Evolutionary conservation across 2,888 invertebrate species (phyloP).

Genomic region (Lordiphosa fenestrarum): DNA sequence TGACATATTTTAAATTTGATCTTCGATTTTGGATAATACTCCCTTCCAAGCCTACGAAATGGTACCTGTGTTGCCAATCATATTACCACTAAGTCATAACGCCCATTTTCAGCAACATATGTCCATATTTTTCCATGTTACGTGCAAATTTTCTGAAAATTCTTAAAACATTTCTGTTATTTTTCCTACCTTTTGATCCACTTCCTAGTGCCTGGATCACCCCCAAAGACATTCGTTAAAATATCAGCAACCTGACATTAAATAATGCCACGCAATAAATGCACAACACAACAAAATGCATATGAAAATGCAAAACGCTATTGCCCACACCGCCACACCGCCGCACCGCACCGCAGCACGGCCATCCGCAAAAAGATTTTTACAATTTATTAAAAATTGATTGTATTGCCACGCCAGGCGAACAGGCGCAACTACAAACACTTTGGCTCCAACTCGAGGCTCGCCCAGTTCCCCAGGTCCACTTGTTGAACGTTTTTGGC

Average conservation of each 20-base stretch:
- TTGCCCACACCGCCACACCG: constrained; percentile 33
- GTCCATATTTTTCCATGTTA: too few species aligned
- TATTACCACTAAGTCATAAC: too few species aligned
- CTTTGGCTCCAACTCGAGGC: constrained; percentile 29
- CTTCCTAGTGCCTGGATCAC: background rate
- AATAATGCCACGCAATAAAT: constrained; percentile 65
- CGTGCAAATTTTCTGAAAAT: too few species aligned
- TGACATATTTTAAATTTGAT: too few species aligned
- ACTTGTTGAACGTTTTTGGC: constrained; percentile 62
- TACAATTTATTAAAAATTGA: constrained; percentile 72
- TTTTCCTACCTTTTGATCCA: too few species aligned
- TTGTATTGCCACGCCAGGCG: constrained; percentile 68
- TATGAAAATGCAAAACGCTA: constrained; percentile 66
- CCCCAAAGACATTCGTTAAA: constrained; percentile 26
- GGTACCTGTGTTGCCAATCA: too few species aligned
- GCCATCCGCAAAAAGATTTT: constrained; percentile 38
- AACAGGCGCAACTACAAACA: constrained; percentile 27
- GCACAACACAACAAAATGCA: constrained; percentile 23
- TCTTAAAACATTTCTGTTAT: too few species aligned
- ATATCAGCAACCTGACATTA: constrained; percentile 59
- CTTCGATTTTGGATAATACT: too few species aligned
- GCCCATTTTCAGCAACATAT: too few species aligned
- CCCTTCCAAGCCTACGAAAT: too few species aligned
- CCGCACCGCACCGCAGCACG: constrained; percentile 14
- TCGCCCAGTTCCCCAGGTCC: constrained; percentile 21